Percentiles rank a stretch among this genome's conserved stretches.
Evolutionary conservation across 1,140 invertebrate genomes (phyloP).

Genomic region (Dufourea novaeangliae): DNA sequence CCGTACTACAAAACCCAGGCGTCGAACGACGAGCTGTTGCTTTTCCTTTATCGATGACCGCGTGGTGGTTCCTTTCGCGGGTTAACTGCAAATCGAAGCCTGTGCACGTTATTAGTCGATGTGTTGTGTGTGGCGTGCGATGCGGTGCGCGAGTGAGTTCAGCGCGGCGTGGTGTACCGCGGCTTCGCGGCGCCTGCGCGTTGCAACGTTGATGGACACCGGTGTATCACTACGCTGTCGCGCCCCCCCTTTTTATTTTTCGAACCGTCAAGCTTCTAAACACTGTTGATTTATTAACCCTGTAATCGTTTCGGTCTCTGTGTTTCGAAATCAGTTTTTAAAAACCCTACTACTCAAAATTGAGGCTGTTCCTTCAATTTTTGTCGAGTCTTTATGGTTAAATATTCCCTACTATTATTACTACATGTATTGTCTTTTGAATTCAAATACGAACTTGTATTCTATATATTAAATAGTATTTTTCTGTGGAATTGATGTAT

Average conservation of each 20-base stretch:
- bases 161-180: slow-evolving; percentile 77
- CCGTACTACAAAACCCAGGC: no score
- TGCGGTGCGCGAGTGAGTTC: slow-evolving; percentile 81
- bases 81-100: slow-evolving; percentile 61
- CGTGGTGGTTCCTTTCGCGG: slow-evolving; percentile 76
- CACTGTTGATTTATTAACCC: no score
- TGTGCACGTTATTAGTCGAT: slow-evolving; percentile 61
- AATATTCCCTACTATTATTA: no score
- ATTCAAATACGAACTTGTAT: no score
- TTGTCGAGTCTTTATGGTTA: no score
- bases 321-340: no score
- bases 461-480: no score
- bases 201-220: slow-evolving; percentile 41
- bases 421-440: no score
- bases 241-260: slow-evolving; percentile 23
- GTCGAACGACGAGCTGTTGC: slow-evolving; percentile 37
- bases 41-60: slow-evolving; percentile 64
- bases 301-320: no score
- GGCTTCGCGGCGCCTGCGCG: slow-evolving; percentile 78
- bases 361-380: no score
- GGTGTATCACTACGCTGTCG: slow-evolving; percentile 32
- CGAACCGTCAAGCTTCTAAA: background rate
- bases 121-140: slow-evolving; percentile 79
- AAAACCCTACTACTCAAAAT: no score
- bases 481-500: no score